These are phyloP conservation scores for Umimayanthus chanpuru DNA, from an alignment of 92 coral and sea anemone genomes.

Conservation along the genomic window DNA sequence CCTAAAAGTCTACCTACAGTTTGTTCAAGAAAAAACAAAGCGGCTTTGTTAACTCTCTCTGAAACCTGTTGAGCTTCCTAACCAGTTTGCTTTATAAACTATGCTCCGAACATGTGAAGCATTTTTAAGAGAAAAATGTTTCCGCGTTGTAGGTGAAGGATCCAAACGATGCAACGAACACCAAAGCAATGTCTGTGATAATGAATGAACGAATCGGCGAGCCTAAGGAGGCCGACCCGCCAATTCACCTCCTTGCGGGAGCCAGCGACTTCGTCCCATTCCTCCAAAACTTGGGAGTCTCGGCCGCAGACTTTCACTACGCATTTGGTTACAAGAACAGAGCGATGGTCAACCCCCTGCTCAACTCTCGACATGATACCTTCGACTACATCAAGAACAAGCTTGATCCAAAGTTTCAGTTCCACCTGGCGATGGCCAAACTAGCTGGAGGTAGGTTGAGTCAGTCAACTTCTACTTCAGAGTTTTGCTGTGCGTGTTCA, in stretches of 20 bases:
- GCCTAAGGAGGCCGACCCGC: not conserved
- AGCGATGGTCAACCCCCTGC: slow-evolving; percentile 9
- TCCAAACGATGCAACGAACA: slow-evolving; percentile 11
- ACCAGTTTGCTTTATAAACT: no score
- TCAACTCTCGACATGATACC: slow-evolving; percentile 12
- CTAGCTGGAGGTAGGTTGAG: slow-evolving; percentile 17
- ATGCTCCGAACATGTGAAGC: not conserved
- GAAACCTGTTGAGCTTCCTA: no score
- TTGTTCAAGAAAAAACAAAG: no score
- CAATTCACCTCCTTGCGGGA: slow-evolving; percentile 1
- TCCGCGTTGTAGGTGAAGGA: slow-evolving; percentile 4
- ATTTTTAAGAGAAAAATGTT: not conserved
- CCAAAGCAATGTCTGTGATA: slow-evolving; percentile 24
- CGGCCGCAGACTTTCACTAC: slow-evolving; percentile 27
- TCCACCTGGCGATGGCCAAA: slow-evolving; percentile 33
- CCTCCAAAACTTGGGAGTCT: slow-evolving; percentile 24
- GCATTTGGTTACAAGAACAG: slow-evolving; percentile 28
- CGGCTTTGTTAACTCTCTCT: no score
- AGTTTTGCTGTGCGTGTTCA: not conserved
- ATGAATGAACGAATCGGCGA: slow-evolving; percentile 10
- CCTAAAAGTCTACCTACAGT: no score
- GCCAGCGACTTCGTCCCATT: slow-evolving; percentile 40
- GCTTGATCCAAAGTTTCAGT: slow-evolving; percentile 20
- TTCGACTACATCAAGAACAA: slow-evolving; percentile 22
- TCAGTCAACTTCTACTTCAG: not conserved